Percentiles rank a stretch among this genome's conserved stretches.
These are phyloP conservation scores for Parelbella ahira DNA, from an alignment of 2,888 invertebrate species.

Conservation along the genomic window DNA sequence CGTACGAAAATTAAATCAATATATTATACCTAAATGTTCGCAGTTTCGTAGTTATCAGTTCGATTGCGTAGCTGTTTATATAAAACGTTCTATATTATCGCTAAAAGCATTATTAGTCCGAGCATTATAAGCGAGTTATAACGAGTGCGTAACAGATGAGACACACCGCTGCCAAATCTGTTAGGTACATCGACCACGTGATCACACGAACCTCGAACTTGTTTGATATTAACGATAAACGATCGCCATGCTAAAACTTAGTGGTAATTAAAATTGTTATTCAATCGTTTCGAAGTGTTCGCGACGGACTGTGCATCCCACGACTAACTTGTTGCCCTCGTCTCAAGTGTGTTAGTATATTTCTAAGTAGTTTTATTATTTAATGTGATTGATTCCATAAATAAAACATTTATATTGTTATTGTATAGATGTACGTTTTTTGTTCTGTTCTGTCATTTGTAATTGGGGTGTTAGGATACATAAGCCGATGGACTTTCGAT, in stretches of 20 bases:
- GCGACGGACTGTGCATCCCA: conserved; percentile 28
- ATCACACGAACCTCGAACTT: conserved; percentile 20
- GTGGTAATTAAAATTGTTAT: conserved; percentile 19
- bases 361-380: conserved; percentile 70
- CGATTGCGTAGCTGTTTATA: conserved; percentile 14
- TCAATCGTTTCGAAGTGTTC: conserved; percentile 28
- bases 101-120: conserved; percentile 10
- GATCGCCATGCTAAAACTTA: conserved; percentile 23
- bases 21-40: conserved; percentile 13
- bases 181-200: conserved; percentile 8
- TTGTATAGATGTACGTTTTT: conserved; percentile 68
- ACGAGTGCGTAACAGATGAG: conserved; percentile 5
- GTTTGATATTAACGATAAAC: conserved; percentile 24
- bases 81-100: conserved; percentile 1
- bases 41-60: conserved; percentile 11
- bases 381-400: conserved; percentile 61
- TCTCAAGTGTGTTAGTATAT: conserved; percentile 62
- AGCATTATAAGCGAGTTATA: conserved; percentile 18
- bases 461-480: conserved; percentile 69
- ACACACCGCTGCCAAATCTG: conserved; percentile 16
- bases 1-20: conserved; percentile 14
- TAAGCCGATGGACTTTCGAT: conserved; percentile 79
- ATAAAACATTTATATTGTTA: conserved; percentile 58
- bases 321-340: conserved; percentile 56
- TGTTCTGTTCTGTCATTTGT: conserved; percentile 65